These are phyloP conservation scores for Rallus crepitans DNA, from an alignment of 2,797 vertebrate genomes.

Conservation along the genomic window DNA sequence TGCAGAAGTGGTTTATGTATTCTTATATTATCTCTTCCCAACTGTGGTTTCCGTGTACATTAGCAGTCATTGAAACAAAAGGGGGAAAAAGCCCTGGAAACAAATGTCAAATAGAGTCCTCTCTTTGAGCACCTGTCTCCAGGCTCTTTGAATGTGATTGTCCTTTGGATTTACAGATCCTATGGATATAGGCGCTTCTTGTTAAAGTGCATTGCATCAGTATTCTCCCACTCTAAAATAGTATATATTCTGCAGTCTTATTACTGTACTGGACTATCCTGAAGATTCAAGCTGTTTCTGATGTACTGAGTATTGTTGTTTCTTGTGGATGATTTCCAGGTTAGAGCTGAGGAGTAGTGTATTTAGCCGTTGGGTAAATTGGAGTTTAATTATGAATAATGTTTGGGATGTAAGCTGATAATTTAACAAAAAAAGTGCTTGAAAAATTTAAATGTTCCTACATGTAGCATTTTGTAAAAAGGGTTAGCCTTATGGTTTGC, in stretches of 20 bases:
- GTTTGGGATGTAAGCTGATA: background rate
- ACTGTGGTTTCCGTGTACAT: rapidly evolving
- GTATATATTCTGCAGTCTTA: background rate
- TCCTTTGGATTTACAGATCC: background rate
- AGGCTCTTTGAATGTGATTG: background rate
- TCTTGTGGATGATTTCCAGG: background rate
- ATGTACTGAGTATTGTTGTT: background rate
- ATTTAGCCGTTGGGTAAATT: background rate
- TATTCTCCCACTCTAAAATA: background rate
- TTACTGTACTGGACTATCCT: background rate
- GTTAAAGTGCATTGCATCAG: background rate
- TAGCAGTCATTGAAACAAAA: background rate
- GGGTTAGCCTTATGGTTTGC: background rate
- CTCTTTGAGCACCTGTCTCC: background rate
- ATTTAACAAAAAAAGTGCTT: background rate
- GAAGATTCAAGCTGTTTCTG: background rate
- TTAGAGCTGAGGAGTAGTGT: background rate
- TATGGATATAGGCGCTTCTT: background rate
- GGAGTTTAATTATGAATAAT: background rate
- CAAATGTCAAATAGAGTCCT: background rate
- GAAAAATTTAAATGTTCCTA: background rate
- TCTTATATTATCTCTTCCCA: background rate
- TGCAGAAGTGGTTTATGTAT: background rate
- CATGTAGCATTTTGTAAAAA: background rate
- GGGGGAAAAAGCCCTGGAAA: background rate